Percentiles rank a stretch among this genome's conserved stretches.
Evolutionary conservation across 2,113 vertebrate genomes (phyloP).

Genomic region (Oreotrochilus melanogaster): DNA sequence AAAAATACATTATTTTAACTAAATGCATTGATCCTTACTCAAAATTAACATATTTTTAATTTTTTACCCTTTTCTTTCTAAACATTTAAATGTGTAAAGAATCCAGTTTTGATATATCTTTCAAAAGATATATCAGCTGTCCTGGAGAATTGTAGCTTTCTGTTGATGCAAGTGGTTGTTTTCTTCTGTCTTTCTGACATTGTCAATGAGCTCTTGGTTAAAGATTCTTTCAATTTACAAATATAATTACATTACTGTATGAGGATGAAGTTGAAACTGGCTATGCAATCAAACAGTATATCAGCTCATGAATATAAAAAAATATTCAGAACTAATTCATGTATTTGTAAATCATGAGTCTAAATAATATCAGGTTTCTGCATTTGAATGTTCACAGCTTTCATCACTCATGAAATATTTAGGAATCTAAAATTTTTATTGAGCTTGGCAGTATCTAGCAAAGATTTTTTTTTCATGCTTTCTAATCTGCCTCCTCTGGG

Average conservation of each 20-base stretch:
- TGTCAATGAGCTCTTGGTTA: neutral
- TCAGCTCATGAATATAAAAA: neutral
- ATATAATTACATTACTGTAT: neutral
- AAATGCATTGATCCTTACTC: neutral
- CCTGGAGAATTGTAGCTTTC: neutral
- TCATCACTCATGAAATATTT: neutral
- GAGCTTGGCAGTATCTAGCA: neutral
- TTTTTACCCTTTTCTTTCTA: neutral
- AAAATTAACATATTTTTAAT: neutral
- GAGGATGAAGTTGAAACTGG: neutral
- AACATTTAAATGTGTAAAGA: neutral
- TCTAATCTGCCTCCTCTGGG: neutral
- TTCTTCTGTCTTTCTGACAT: neutral
- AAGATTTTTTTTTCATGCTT: neutral
- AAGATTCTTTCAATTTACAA: neutral
- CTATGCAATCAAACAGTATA: neutral
- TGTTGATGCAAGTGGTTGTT: neutral
- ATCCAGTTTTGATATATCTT: neutral
- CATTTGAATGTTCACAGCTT: neutral
- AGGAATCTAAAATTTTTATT: neutral
- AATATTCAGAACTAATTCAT: neutral
- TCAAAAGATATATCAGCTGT: neutral
- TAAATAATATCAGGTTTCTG: neutral
- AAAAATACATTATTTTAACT: neutral
- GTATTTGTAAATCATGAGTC: neutral